These are phyloP conservation scores for Phoeniculus purpureus DNA, from an alignment of 2,797 vertebrate species.

Conservation along the genomic window DNA sequence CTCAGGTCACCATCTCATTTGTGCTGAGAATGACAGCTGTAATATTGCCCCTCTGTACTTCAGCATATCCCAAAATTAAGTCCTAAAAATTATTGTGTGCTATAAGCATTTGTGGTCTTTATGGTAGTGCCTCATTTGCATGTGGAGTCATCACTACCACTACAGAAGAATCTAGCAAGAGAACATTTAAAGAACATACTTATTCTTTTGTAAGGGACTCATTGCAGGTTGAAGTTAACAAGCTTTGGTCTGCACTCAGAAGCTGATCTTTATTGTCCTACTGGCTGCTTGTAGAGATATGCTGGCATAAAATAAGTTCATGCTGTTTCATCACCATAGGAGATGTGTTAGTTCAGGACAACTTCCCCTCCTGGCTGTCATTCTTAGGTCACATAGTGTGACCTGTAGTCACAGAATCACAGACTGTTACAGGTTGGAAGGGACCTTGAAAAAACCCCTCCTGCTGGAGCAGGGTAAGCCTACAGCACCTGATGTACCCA, in stretches of 20 bases:
- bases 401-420: too few relatives aligned
- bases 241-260: background rate
- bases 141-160: background rate
- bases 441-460: too few relatives aligned
- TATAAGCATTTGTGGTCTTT: background rate
- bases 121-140: background rate
- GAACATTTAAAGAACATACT: background rate
- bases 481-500: too few relatives aligned
- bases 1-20: background rate
- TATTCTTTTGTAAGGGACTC: background rate
- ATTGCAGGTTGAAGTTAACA: background rate
- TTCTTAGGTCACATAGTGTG: background rate
- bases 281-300: background rate
- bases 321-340: background rate
- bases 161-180: background rate
- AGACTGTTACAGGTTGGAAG: too few relatives aligned
- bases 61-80: background rate
- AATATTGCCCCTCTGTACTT: background rate
- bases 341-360: background rate
- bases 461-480: too few relatives aligned
- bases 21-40: background rate
- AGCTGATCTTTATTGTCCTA: background rate
- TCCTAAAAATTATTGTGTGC: background rate
- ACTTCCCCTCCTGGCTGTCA: background rate
- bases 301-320: background rate